Percentiles rank a stretch among this genome's conserved stretches.
These are phyloP conservation scores for Anisognathus igniventris DNA, from an alignment of 2,797 vertebrate genomes.

Conservation along the genomic window DNA sequence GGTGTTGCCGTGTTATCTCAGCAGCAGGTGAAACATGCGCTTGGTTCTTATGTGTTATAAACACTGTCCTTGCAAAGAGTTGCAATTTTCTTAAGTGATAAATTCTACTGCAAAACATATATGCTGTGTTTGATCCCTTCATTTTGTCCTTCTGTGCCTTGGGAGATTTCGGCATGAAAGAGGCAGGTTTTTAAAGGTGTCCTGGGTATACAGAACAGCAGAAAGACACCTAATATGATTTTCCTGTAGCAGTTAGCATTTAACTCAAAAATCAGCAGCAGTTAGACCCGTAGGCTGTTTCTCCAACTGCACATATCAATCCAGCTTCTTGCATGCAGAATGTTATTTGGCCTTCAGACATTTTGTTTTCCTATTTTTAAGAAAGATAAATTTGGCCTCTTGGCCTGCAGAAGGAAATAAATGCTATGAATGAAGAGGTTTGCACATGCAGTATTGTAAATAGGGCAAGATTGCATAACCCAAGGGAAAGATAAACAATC, in stretches of 20 bases:
- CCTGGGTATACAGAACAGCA: background rate
- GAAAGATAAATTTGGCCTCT: background rate
- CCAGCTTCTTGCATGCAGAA: background rate
- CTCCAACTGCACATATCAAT: background rate
- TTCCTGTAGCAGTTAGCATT: background rate
- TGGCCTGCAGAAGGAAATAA: background rate
- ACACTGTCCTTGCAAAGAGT: background rate
- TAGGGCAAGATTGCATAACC: background rate
- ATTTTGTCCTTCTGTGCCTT: background rate
- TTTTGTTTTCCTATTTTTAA: background rate
- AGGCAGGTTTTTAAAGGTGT: background rate
- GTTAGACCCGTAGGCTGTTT: background rate
- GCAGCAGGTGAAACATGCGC: background rate
- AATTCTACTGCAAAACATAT: background rate
- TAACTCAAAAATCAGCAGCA: background rate
- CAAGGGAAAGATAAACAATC: background rate
- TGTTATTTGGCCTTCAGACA: background rate
- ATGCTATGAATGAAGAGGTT: background rate
- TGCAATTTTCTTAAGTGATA: background rate
- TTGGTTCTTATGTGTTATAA: background rate
- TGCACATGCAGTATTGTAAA: background rate
- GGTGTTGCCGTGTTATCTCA: background rate
- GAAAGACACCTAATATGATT: background rate
- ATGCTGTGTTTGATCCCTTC: background rate
- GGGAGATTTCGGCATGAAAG: background rate